These are phyloP conservation scores for Bagarius yarrelli DNA, from an alignment of 2,113 vertebrate genomes.

Conservation along the genomic window DNA sequence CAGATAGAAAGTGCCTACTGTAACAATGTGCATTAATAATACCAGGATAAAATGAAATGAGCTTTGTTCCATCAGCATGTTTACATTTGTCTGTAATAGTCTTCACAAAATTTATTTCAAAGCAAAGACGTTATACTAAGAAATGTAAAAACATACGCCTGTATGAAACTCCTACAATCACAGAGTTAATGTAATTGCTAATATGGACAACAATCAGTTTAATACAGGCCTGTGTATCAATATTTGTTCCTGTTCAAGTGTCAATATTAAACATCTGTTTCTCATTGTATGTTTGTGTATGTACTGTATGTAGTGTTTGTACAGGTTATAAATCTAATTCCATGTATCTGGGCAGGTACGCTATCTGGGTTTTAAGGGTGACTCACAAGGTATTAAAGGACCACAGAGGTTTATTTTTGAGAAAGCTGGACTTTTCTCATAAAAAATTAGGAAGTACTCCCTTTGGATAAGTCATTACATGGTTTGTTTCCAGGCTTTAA, in stretches of 20 bases:
- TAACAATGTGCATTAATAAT: not conserved
- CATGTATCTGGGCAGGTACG: not conserved
- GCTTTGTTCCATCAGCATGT: constrained; percentile 8
- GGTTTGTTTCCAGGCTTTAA: constrained; percentile 14
- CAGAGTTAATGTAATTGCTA: not conserved
- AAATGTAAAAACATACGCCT: not conserved
- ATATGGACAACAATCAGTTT: not conserved
- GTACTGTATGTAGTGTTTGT: not conserved
- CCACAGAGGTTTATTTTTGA: not conserved
- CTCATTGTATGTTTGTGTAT: constrained; percentile 22
- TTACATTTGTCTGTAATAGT: not conserved
- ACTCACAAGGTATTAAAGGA: constrained; percentile 10
- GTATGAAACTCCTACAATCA: not conserved
- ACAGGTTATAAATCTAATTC: not conserved
- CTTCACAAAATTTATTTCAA: not conserved
- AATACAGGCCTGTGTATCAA: constrained; percentile 7
- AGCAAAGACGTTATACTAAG: not conserved
- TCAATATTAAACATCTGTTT: constrained; percentile 44
- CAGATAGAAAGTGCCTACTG: not conserved
- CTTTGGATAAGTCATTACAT: constrained; percentile 24
- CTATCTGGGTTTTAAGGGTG: constrained; percentile 10
- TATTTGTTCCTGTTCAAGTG: constrained; percentile 16
- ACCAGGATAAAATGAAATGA: not conserved
- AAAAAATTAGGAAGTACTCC: not conserved
- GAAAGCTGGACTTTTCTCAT: not conserved